Conservation (phyloP, 2,888 invertebrate species). For the Ellobium chinense region DNA sequence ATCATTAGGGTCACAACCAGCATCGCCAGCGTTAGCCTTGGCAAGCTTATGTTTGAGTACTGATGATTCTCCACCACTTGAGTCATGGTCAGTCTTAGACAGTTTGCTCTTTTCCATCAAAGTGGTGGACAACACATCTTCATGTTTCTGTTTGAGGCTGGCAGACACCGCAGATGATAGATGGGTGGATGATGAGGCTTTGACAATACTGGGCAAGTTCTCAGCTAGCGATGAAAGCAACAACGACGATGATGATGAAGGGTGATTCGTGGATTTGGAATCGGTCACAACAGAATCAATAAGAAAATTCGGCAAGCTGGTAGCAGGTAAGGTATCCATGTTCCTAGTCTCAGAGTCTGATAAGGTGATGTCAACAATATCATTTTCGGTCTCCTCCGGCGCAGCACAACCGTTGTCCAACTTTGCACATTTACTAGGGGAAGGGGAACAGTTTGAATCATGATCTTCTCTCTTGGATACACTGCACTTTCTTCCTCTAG, state of each 20-base stretch:
- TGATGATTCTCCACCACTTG: not conserved
- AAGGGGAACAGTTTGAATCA: not conserved
- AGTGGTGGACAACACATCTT: not conserved
- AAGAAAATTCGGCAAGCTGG: constrained; percentile 39
- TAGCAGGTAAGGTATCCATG: not conserved
- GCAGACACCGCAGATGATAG: not conserved
- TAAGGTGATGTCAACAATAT: not conserved
- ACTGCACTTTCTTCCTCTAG: not conserved
- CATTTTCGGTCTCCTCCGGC: not conserved
- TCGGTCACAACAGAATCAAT: constrained; percentile 25
- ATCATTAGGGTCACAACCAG: not conserved
- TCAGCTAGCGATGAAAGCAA: constrained; percentile 24
- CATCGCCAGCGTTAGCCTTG: not conserved
- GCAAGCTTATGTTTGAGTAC: not conserved
- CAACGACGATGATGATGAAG: constrained; percentile 16
- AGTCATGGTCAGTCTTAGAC: not conserved
- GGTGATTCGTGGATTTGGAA: not conserved
- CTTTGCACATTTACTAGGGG: constrained; percentile 22
- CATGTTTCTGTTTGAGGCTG: constrained; percentile 20
- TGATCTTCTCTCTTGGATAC: not conserved
- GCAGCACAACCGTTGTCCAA: not conserved
- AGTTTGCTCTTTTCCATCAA: not conserved
- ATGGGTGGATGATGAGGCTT: not conserved
- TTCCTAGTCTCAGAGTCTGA: not conserved
- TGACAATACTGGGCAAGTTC: constrained; percentile 20